Conservation (phyloP, 2,113 vertebrate genomes). For the Cariama cristata region DNA sequence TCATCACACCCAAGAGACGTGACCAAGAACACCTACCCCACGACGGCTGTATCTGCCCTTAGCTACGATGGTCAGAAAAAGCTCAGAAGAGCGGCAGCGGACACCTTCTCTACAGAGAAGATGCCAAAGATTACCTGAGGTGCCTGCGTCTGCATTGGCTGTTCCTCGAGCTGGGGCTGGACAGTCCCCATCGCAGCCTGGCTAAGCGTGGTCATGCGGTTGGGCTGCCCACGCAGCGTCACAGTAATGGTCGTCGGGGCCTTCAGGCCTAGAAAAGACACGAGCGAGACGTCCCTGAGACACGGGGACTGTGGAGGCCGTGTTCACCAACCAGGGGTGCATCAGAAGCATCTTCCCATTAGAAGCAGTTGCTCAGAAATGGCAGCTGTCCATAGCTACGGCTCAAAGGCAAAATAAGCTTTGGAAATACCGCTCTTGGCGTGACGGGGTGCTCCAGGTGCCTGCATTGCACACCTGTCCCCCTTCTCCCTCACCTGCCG, state of each 20-base stretch:
- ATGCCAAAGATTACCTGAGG: slow-evolving; percentile 68
- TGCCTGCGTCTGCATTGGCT: slow-evolving; percentile 45
- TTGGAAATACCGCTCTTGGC: fast-evolving
- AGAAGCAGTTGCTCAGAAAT: neutral
- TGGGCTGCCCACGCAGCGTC: slow-evolving; percentile 87
- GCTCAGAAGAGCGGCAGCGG: neutral
- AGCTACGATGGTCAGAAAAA: neutral
- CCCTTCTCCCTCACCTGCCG: slow-evolving; percentile 82
- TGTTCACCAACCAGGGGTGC: fast-evolving
- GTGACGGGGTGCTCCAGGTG: neutral
- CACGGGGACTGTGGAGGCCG: fast-evolving
- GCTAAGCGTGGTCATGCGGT: slow-evolving; percentile 79
- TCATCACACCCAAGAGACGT: neutral
- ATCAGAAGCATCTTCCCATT: neutral
- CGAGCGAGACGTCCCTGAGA: fast-evolving
- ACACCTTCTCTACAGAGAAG: fast-evolving
- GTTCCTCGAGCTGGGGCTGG: slow-evolving; percentile 64
- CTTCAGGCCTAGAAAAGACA: slow-evolving; percentile 83
- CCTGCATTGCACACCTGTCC: fast-evolving
- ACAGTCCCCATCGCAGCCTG: slow-evolving; percentile 69
- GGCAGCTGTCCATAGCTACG: fast-evolving
- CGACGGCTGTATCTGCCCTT: neutral
- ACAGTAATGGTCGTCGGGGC: slow-evolving; percentile 92
- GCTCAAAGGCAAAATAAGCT: neutral
- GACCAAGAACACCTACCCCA: neutral